Percentiles rank a stretch among this genome's conserved stretches.
Conservation (phyloP, 92 coral and sea anemone genomes). For the Palythoa grandiflora region DNA sequence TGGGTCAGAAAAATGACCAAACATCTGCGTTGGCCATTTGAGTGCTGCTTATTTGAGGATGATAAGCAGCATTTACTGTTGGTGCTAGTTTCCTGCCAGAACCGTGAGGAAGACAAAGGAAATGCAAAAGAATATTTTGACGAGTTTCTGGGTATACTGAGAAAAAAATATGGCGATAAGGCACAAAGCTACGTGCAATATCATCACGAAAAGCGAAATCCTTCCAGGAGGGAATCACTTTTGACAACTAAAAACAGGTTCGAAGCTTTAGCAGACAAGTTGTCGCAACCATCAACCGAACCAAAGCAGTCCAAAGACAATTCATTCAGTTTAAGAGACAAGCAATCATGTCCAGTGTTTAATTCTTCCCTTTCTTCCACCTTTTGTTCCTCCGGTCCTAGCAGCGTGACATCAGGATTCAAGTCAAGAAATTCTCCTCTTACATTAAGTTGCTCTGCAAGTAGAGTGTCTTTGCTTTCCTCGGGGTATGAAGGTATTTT, state of each 20-base stretch:
- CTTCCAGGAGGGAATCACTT: background rate
- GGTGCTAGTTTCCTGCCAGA: conserved; percentile 20
- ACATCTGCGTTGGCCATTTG: conserved; percentile 27
- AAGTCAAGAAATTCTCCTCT: background rate
- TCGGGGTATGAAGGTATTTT: conserved; percentile 5
- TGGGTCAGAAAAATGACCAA: conserved; percentile 19
- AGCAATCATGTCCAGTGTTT: background rate
- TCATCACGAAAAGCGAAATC: background rate
- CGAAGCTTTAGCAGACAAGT: background rate
- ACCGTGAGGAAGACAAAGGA: background rate
- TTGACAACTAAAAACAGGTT: background rate
- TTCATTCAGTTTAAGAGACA: background rate
- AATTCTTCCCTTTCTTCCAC: background rate
- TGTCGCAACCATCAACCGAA: background rate
- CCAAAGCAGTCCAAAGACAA: background rate
- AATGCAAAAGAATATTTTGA: conserved; percentile 39
- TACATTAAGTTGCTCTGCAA: conserved; percentile 10
- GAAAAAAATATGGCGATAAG: background rate
- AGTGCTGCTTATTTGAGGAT: background rate
- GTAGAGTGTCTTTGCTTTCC: conserved; percentile 16
- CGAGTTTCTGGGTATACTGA: background rate
- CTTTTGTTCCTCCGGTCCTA: no score
- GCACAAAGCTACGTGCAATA: conserved; percentile 2
- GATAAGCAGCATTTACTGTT: background rate
- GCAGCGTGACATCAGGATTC: background rate